Conservation (phyloP, 2,888 invertebrate species). For the Dynastes grantii region DNA sequence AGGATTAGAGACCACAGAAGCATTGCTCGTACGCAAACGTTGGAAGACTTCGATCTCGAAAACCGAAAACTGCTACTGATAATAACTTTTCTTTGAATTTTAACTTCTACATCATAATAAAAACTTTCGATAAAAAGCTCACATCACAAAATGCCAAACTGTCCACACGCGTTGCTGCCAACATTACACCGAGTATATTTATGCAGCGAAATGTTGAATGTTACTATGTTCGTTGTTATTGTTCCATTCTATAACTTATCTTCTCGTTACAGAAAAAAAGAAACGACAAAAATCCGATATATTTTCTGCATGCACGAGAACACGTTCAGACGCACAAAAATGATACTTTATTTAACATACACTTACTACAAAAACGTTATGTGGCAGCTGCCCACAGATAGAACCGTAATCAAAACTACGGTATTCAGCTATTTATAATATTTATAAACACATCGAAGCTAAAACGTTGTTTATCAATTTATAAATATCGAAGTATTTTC, state of each 20-base stretch:
- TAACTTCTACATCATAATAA: constrained; percentile 68
- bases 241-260: constrained; percentile 38
- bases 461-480: constrained; percentile 53
- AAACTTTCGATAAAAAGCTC: constrained; percentile 70
- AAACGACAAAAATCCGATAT: constrained; percentile 35
- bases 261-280: constrained; percentile 29
- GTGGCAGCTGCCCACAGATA: constrained; percentile 41
- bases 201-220: constrained; percentile 52
- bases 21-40: constrained; percentile 65
- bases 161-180: constrained; percentile 71
- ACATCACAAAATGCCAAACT: constrained; percentile 72
- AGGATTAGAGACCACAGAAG: constrained; percentile 62
- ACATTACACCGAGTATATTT: constrained; percentile 58
- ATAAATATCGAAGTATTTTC: constrained; percentile 53
- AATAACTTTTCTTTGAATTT: constrained; percentile 66
- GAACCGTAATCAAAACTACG: constrained; percentile 46
- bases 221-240: constrained; percentile 52
- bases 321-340: constrained; percentile 41
- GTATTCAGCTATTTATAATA: constrained; percentile 52
- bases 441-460: constrained; percentile 50
- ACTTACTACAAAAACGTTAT: constrained; percentile 32
- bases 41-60: constrained; percentile 61
- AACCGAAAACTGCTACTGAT: constrained; percentile 63
- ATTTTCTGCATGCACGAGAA: constrained; percentile 46
- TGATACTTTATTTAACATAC: constrained; percentile 40